These are phyloP conservation scores for Nicator chloris DNA, from an alignment of 2,113 vertebrate species.

Conservation along the genomic window DNA sequence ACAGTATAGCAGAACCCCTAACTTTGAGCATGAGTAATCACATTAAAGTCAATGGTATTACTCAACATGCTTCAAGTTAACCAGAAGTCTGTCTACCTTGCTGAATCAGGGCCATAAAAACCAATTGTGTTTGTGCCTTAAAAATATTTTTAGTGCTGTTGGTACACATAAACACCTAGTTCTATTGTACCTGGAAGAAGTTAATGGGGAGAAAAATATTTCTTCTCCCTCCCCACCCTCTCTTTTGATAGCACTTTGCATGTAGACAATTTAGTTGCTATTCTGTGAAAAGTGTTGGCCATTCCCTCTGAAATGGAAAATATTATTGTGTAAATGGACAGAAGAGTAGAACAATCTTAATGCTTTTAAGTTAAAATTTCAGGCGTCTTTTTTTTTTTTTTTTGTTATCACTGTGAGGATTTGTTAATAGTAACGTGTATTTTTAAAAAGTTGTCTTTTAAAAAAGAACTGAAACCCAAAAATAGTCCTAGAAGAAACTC, in stretches of 20 bases:
- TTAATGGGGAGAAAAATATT: constrained; percentile 25
- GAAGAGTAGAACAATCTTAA: not conserved
- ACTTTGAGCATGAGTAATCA: not conserved
- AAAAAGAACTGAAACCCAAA: not conserved
- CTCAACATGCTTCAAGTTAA: not conserved
- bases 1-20: not conserved
- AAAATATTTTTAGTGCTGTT: constrained; percentile 24
- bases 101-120: constrained; percentile 21
- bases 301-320: not conserved
- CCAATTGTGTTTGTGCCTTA: not conserved
- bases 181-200: constrained; percentile 4
- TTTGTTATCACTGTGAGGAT: not conserved
- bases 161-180: not conserved
- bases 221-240: not conserved
- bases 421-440: not conserved
- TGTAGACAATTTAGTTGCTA: not conserved
- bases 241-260: not conserved
- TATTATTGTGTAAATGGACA: not conserved
- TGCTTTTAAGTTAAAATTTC: not conserved
- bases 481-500: not conserved
- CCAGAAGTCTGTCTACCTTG: not conserved
- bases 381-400: not conserved
- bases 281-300: not conserved
- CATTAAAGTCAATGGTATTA: not conserved
- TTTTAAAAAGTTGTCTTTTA: not conserved